A percentile compares a stretch with the other conserved stretches of the same genome.
Conservation (phyloP, 2,888 invertebrate species). For the Synanthedon andrenaeformis region DNA sequence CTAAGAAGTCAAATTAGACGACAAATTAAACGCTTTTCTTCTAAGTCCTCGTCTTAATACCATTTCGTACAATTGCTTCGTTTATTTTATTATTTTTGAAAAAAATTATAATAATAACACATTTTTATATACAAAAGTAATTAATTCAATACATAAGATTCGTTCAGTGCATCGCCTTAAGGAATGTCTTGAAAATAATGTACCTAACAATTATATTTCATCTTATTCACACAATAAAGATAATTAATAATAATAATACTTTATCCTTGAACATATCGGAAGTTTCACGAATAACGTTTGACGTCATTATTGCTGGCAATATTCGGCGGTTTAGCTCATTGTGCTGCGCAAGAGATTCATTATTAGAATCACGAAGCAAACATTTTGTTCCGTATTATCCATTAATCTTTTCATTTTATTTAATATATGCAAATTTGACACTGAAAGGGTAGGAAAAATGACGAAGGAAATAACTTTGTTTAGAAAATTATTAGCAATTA, state of each 20-base stretch:
- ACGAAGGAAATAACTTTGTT: no score
- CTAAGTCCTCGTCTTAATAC: no score
- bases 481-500: no score
- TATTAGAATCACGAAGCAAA: slow-evolving; percentile 47
- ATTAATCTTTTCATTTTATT: slow-evolving; percentile 38
- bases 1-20: no score
- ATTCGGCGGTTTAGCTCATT: slow-evolving; percentile 40
- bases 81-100: no score
- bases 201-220: background rate
- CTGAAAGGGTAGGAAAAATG: no score
- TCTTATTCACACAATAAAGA: slow-evolving; percentile 9
- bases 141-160: background rate
- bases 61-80: no score
- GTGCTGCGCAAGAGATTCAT: slow-evolving; percentile 38
- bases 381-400: slow-evolving; percentile 47
- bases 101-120: no score
- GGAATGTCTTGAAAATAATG: background rate
- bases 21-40: no score
- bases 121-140: no score
- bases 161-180: no score
- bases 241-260: slow-evolving; percentile 20
- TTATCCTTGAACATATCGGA: slow-evolving; percentile 59
- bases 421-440: no score
- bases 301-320: slow-evolving; percentile 35
- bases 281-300: slow-evolving; percentile 38